Percentiles rank a stretch among this genome's conserved stretches.
phyloP scores from a whole-genome alignment of 2,888 invertebrate genomes.

The Hanleya hanleyi region DNA sequence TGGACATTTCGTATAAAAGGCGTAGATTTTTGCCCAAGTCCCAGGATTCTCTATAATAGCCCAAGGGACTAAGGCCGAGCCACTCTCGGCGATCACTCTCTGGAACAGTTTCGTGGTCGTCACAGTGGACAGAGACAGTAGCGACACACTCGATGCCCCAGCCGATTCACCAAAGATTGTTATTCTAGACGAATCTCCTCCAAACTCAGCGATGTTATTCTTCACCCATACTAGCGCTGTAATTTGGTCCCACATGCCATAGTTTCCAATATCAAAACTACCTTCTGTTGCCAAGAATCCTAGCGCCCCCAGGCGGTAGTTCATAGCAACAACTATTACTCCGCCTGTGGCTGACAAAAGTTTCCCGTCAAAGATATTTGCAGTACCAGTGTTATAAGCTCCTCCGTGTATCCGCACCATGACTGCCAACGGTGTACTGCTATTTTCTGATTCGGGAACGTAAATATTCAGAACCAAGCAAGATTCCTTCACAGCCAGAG shows the following conservation, averaged over 20 bases:
- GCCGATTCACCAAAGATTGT: constrained; percentile 48
- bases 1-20: not conserved
- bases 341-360: constrained; percentile 30
- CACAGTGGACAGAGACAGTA: not conserved
- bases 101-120: constrained; percentile 15
- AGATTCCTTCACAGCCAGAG: constrained; percentile 79
- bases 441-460: constrained; percentile 80
- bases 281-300: constrained; percentile 40
- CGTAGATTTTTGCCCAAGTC: not conserved
- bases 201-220: constrained; percentile 36
- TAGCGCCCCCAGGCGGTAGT: constrained; percentile 29
- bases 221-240: constrained; percentile 42
- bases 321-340: constrained; percentile 30
- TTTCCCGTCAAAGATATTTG: constrained; percentile 78
- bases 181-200: constrained; percentile 37
- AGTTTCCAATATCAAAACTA: constrained; percentile 37
- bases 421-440: constrained; percentile 77
- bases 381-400: constrained; percentile 93
- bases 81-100: constrained; percentile 27
- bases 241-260: constrained; percentile 44
- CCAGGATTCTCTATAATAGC: not conserved
- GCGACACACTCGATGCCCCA: constrained; percentile 10
- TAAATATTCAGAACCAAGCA: constrained; percentile 95
- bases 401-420: constrained; percentile 95
- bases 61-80: constrained; percentile 4